Evolutionary conservation across 2,888 invertebrate species (phyloP).

Genomic region (Yponomeuta plumbellus): DNA sequence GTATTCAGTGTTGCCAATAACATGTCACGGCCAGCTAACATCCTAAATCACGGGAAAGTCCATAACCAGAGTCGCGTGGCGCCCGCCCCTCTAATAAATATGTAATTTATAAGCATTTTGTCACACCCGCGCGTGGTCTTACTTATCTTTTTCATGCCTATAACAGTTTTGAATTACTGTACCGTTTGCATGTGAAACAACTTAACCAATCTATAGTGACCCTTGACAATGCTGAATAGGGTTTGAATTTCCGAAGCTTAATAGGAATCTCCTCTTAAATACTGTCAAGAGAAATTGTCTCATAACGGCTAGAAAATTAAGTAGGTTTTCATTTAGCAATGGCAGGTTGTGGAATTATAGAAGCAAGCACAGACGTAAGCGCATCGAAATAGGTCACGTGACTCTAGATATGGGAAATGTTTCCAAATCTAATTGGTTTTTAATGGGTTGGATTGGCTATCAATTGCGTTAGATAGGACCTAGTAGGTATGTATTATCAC

Average conservation of each 20-base stretch:
- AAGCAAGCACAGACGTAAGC: background rate
- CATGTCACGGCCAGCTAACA: constrained; percentile 20
- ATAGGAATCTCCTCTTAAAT: background rate
- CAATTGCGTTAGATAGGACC: no score
- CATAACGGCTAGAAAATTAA: background rate
- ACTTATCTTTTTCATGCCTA: constrained; percentile 62
- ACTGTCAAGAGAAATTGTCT: background rate
- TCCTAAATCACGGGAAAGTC: constrained; percentile 56
- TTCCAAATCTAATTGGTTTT: background rate
- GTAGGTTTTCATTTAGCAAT: background rate
- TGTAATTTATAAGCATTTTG: constrained; percentile 35
- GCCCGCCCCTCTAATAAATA: constrained; percentile 26
- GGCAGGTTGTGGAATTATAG: background rate
- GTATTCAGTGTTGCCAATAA: no score
- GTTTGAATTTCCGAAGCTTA: background rate
- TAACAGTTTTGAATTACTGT: constrained; percentile 21
- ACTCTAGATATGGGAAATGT: background rate
- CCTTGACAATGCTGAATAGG: background rate
- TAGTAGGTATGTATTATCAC: no score
- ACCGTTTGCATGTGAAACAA: background rate
- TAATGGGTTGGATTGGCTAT: background rate
- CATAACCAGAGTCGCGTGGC: constrained; percentile 56
- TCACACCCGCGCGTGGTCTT: constrained; percentile 50
- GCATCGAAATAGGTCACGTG: constrained; percentile 2
- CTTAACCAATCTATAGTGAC: background rate